phyloP scores from a whole-genome alignment of 2,888 invertebrate genomes.

The Alviniconcha strummeri region DNA sequence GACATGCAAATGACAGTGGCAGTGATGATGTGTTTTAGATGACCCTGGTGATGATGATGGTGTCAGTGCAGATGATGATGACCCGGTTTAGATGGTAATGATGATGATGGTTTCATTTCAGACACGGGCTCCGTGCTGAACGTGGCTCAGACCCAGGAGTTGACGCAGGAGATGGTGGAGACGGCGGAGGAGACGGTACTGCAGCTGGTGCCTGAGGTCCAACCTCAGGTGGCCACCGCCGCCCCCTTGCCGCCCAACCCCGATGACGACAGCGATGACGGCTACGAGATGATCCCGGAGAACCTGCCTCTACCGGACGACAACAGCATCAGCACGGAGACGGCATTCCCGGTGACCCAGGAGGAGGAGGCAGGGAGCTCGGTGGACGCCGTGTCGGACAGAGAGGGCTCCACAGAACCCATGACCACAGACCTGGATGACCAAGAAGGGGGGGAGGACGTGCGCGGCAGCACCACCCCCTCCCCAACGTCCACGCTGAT shows the following conservation, averaged over 20 bases:
- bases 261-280: slow-evolving; percentile 32
- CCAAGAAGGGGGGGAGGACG: slow-evolving; percentile 18
- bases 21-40: background rate
- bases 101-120: background rate
- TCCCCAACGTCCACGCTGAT: slow-evolving; percentile 10
- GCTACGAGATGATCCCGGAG: slow-evolving; percentile 23
- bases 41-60: background rate
- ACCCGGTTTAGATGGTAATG: background rate
- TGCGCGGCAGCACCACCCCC: slow-evolving; percentile 4
- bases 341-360: background rate
- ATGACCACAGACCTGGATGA: slow-evolving; percentile 32
- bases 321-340: background rate
- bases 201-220: slow-evolving; percentile 5
- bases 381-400: background rate
- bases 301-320: slow-evolving; percentile 30
- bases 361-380: background rate
- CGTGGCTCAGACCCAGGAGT: slow-evolving; percentile 26
- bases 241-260: background rate
- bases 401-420: background rate
- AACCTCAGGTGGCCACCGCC: slow-evolving; percentile 5
- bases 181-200: background rate
- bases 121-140: slow-evolving; percentile 25
- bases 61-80: background rate
- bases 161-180: slow-evolving; percentile 13
- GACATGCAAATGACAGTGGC: background rate